phyloP scores from a whole-genome alignment of 1,140 invertebrate species.

The Diuraphis noxia region DNA sequence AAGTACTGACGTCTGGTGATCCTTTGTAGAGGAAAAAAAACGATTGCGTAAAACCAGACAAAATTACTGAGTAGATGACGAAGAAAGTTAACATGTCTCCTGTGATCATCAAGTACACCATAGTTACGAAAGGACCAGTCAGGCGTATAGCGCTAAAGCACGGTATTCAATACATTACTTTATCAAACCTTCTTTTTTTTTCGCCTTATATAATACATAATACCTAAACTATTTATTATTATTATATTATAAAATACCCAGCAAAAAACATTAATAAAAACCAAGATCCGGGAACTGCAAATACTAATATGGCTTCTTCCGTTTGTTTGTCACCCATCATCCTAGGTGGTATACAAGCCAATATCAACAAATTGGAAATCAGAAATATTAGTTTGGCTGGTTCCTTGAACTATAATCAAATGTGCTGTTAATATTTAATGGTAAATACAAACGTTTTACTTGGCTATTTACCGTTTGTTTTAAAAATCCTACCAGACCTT shows the following conservation, averaged over 20 bases:
- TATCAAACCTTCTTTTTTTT: neutral
- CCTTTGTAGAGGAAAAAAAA: constrained; percentile 97
- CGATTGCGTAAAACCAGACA: constrained; percentile 93
- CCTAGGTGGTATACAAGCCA: constrained; percentile 89
- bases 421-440: neutral
- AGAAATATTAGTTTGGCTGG: constrained; percentile 94
- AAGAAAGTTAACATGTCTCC: constrained; percentile 97
- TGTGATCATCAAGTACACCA: constrained; percentile 98
- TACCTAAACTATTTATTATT: neutral
- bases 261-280: constrained; percentile 98
- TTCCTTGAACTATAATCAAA: constrained; percentile 75
- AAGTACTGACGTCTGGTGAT: constrained; percentile 76
- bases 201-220: neutral
- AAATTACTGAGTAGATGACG: constrained; percentile 91
- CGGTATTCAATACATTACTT: neutral
- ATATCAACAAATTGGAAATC: constrained; percentile 87
- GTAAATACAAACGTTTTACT: neutral
- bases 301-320: constrained; percentile 89
- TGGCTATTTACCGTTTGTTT: constrained; percentile 80
- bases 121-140: constrained; percentile 96
- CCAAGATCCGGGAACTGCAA: constrained; percentile 94
- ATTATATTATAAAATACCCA: constrained; percentile 68
- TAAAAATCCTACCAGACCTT: constrained; percentile 85
- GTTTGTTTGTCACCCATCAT: constrained; percentile 72
- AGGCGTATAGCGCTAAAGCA: constrained; percentile 79